Conservation (phyloP, 2,888 invertebrate genomes). For the Atethmia centrago region DNA sequence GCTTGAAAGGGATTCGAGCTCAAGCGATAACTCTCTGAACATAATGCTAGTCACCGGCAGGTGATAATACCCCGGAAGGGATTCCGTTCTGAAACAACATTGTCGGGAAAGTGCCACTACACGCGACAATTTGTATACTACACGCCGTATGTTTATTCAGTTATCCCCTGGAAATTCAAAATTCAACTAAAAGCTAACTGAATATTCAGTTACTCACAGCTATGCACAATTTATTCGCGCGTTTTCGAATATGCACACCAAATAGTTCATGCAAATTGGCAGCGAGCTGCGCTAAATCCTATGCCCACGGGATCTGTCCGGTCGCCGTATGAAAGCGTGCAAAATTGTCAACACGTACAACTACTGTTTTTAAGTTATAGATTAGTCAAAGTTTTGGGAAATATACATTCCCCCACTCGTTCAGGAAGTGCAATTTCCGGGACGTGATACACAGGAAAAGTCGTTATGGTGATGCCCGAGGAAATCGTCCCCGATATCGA, state of each 20-base stretch:
- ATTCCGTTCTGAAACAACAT: constrained; percentile 70
- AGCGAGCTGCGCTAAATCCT: constrained; percentile 66
- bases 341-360: constrained; percentile 50
- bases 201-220: constrained; percentile 58
- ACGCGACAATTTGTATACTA: constrained; percentile 60
- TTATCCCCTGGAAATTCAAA: constrained; percentile 36
- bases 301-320: constrained; percentile 46
- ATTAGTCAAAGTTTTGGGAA: constrained; percentile 56
- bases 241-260: constrained; percentile 73
- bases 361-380: constrained; percentile 51
- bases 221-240: constrained; percentile 68
- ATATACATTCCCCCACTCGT: constrained; percentile 61
- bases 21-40: constrained; percentile 66
- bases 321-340: constrained; percentile 44
- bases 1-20: constrained; percentile 63
- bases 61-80: constrained; percentile 72
- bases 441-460: constrained; percentile 67
- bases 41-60: constrained; percentile 67
- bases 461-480: constrained; percentile 64
- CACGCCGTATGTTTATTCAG: constrained; percentile 58
- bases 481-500: constrained; percentile 59
- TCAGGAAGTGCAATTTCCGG: constrained; percentile 73
- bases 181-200: constrained; percentile 43
- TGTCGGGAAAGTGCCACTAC: constrained; percentile 62
- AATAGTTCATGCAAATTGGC: constrained; percentile 76